A percentile compares a stretch with the other conserved stretches of the same genome.
These are phyloP conservation scores for Alfaro cultratus DNA, from an alignment of 2,797 vertebrate genomes.

Conservation along the genomic window DNA sequence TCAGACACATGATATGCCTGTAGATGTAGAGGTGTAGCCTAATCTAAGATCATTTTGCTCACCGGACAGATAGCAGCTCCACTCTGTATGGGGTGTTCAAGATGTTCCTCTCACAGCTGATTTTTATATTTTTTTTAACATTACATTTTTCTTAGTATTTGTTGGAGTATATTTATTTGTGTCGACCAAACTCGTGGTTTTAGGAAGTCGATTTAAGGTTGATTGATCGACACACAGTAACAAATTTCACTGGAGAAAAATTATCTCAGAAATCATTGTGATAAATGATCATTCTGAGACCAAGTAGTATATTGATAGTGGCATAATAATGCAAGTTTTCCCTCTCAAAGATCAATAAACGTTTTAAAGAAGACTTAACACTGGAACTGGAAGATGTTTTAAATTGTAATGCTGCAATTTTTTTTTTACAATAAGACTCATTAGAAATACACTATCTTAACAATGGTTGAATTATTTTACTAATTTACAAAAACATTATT, in stretches of 20 bases:
- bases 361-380: no score
- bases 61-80: not conserved
- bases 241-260: no score
- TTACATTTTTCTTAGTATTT: not conserved
- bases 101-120: not conserved
- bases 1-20: constrained; percentile 3
- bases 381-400: no score
- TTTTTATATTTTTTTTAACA: not conserved
- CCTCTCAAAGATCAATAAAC: no score
- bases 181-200: not conserved
- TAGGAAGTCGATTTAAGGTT: no score
- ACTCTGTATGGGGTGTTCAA: not conserved
- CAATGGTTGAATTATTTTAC: not conserved
- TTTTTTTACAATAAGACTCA: no score
- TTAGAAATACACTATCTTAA: not conserved
- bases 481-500: not conserved
- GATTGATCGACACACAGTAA: no score
- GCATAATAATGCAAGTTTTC: no score
- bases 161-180: not conserved
- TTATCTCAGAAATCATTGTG: no score
- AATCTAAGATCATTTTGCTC: constrained; percentile 11
- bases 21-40: constrained; percentile 6
- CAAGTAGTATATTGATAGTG: no score
- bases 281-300: no score
- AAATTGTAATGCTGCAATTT: no score